phyloP scores from a whole-genome alignment of 1,140 invertebrate species.

The Macrobrachium nipponense region DNA sequence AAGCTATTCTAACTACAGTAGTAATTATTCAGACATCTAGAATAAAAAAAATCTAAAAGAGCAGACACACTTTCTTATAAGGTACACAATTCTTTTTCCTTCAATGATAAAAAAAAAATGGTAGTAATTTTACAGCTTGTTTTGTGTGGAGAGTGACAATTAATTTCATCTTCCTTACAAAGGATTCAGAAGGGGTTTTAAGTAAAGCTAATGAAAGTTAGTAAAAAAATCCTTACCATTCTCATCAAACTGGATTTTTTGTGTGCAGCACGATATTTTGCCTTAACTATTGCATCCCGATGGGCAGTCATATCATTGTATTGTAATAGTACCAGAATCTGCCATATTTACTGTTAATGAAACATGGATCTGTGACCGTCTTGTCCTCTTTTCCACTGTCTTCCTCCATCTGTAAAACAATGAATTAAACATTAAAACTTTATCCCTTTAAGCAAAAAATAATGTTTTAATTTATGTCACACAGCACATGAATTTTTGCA shows the following conservation, averaged over 20 bases:
- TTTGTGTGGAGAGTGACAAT: too few relatives aligned
- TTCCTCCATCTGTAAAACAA: conserved; percentile 17
- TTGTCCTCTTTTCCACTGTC: neutral
- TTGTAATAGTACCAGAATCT: conserved; percentile 36
- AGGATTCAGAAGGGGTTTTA: neutral
- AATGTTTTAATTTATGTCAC: too few relatives aligned
- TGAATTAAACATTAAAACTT: too few relatives aligned
- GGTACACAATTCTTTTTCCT: too few relatives aligned
- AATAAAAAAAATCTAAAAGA: too few relatives aligned
- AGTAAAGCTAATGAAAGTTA: neutral
- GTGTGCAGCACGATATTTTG: conserved; percentile 27
- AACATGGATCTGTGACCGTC: neutral
- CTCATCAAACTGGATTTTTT: neutral
- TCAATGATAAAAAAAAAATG: too few relatives aligned
- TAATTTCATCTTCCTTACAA: neutral
- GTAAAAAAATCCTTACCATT: neutral
- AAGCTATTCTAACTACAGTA: too few relatives aligned
- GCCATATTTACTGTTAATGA: neutral
- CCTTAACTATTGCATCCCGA: conserved; percentile 20
- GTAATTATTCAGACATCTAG: too few relatives aligned
- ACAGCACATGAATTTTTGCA: too few relatives aligned
- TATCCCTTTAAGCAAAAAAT: too few relatives aligned
- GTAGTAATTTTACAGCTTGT: too few relatives aligned
- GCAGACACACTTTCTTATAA: too few relatives aligned
- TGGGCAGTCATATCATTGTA: conserved; percentile 39